Evolutionary conservation across 2,888 invertebrate genomes (phyloP).

Genomic region (Hirtodrosophila alboralis): DNA sequence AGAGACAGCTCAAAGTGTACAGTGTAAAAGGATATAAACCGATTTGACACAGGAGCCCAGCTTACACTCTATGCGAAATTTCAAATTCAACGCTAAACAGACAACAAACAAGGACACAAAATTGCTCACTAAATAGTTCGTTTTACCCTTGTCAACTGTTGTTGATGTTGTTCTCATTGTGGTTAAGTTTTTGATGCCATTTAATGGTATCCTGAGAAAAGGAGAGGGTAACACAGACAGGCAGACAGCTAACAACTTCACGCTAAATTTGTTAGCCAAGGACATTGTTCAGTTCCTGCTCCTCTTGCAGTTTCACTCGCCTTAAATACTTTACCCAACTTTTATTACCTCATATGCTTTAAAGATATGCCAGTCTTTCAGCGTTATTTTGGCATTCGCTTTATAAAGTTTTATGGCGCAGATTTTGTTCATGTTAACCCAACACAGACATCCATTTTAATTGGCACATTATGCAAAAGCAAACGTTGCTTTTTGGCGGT

Average conservation of each 20-base stretch:
- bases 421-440: slow-evolving; percentile 27
- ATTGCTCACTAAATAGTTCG: slow-evolving; percentile 31
- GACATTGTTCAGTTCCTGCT: slow-evolving; percentile 10
- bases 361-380: slow-evolving; percentile 20
- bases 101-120: slow-evolving; percentile 13
- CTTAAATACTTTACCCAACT: slow-evolving; percentile 30
- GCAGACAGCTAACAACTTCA: slow-evolving; percentile 38
- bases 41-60: not conserved
- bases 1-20: not conserved
- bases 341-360: slow-evolving; percentile 38
- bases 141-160: slow-evolving; percentile 7
- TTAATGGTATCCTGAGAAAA: not conserved
- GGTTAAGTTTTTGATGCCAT: slow-evolving; percentile 23
- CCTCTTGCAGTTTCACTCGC: not conserved
- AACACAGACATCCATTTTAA: slow-evolving; percentile 37
- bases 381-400: slow-evolving; percentile 16
- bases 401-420: slow-evolving; percentile 35
- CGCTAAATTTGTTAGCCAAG: slow-evolving; percentile 50
- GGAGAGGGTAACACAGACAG: slow-evolving; percentile 1
- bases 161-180: slow-evolving; percentile 15
- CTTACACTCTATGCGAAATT: not conserved
- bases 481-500: slow-evolving; percentile 16
- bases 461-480: slow-evolving; percentile 37
- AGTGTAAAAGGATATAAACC: not conserved
- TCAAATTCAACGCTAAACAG: slow-evolving; percentile 6